These are phyloP conservation scores for Cantharis lateralis DNA, from an alignment of 2,888 invertebrate genomes.

Conservation along the genomic window DNA sequence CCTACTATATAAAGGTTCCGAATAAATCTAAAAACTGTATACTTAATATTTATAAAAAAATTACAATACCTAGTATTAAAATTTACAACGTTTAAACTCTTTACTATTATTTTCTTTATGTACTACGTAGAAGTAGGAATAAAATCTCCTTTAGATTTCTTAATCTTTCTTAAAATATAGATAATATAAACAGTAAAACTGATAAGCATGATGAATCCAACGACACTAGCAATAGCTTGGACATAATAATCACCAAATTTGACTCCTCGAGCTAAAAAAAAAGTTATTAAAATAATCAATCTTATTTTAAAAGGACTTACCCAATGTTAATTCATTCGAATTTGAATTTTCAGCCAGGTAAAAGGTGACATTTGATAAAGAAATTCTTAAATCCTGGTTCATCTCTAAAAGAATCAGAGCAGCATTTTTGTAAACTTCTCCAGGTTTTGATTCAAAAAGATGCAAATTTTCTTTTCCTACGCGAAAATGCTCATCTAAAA, in stretches of 20 bases:
- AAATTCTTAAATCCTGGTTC: not conserved
- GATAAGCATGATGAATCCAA: not conserved
- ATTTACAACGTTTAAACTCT: not conserved
- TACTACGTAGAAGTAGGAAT: not conserved
- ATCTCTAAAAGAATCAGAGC: not conserved
- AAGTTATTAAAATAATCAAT: not conserved
- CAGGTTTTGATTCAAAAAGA: not conserved
- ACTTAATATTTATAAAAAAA: not conserved
- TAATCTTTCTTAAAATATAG: not conserved
- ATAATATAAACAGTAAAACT: not conserved
- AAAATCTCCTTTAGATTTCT: not conserved
- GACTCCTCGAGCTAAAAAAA: not conserved
- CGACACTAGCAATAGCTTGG: not conserved
- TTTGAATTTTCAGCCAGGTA: not conserved
- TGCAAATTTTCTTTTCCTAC: not conserved
- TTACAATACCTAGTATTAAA: not conserved
- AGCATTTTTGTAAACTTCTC: not conserved
- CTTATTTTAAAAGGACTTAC: not conserved
- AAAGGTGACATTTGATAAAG: not conserved
- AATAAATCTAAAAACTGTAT: not conserved
- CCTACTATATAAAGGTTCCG: too few relatives aligned
- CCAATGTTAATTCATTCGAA: not conserved
- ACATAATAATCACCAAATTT: not conserved
- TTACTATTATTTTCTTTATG: not conserved
- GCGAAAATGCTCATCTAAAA: not conserved